These are phyloP conservation scores for Hanleya hanleyi DNA, from an alignment of 2,888 invertebrate species.

Conservation along the genomic window DNA sequence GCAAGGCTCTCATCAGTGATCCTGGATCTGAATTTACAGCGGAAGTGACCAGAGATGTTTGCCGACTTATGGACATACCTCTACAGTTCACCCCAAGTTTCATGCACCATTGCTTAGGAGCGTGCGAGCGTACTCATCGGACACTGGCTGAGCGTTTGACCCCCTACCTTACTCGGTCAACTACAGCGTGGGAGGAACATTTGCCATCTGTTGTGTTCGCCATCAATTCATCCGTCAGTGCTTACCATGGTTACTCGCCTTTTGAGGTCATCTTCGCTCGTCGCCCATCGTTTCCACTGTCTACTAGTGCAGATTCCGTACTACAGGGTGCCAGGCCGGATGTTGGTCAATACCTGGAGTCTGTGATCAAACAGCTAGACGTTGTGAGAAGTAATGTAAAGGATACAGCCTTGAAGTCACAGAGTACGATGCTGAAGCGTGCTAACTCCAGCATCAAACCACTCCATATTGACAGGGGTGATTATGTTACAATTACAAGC, in stretches of 20 bases:
- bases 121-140: not conserved
- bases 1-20: not conserved
- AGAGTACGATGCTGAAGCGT: conserved; percentile 12
- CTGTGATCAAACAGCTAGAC: not conserved
- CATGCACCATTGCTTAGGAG: conserved; percentile 9
- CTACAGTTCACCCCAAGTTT: not conserved
- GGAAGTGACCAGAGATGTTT: not conserved
- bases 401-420: not conserved
- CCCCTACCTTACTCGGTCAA: not conserved
- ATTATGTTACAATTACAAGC: conserved; percentile 39
- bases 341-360: not conserved
- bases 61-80: not conserved
- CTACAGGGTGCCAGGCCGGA: not conserved
- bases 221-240: not conserved
- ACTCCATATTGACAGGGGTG: conserved; percentile 21
- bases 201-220: conserved; percentile 3
- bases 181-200: not conserved
- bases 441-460: conserved; percentile 14
- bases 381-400: not conserved
- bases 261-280: conserved; percentile 17
- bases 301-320: not conserved
- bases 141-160: not conserved
- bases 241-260: conserved; percentile 1
- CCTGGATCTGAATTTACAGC: conserved; percentile 11
- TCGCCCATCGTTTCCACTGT: not conserved